Base-by-base conservation (phyloP, 2,888 invertebrate species). In the Eremobia ochroleuca region DNA sequence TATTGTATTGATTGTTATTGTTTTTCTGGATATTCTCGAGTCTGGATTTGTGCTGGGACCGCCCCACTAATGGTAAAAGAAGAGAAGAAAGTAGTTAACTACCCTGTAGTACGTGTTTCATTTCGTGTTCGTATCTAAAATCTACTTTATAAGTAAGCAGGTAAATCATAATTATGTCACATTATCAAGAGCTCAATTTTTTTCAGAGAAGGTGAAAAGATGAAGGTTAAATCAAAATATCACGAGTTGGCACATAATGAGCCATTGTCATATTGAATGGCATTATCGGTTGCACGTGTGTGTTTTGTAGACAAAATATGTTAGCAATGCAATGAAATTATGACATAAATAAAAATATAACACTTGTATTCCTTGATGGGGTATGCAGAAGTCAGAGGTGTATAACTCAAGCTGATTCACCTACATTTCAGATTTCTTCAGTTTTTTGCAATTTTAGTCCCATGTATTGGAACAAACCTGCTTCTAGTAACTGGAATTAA, bases 181-280 rank as follows among this genome's bases (percentile, higher is more conserved):
- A 31, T 34, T 37, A 40, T 37, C 67, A 37, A 77, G 69, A 62
- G 59, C 61, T 59, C 76, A 4, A 74, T 77, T 84, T 77, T 85
- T 55, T 76, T 77, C 61, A 73, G 62, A 69, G 80, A 89, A 83
- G 81, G 82, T 86, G 80, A 83, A 67, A 89, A 89, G 80, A 85
- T 88, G 86, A 89, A 85, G 87, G 88, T 13, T 65, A 71, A 59
- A 71, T 76, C 61, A 52, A 82, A 85, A 82, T 74, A 81, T 65
- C 82, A 77, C 64, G 71, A 75, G 15, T 55, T 75, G 37, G 46
- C 55, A 65, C 65, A 59, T 73, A 83, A 77, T 70, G 34, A 78
- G 25, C 61, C 40, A 77, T 72, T 81, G 72, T 77, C 31, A 31
- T 67, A 82, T 72, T 66, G 61, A 46, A 58, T 52, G 31, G 31